Base-by-base conservation (phyloP, 2,888 invertebrate species). In the Agrochola macilenta region DNA sequence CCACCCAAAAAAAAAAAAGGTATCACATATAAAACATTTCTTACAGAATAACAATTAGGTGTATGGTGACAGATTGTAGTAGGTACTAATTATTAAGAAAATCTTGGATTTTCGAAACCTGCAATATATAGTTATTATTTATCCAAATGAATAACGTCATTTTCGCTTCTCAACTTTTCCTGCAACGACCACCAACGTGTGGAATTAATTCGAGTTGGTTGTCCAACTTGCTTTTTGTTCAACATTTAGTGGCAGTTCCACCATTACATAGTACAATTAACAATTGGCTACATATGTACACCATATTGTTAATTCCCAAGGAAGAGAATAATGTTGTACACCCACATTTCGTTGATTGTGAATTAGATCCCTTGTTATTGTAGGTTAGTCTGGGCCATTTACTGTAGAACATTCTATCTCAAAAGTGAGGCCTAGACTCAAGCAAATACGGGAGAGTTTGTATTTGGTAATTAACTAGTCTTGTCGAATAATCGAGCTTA, bases 301-400 rank as follows among this genome's bases (percentile, higher is more conserved):
- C 23, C 35, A 23, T n/a, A 69, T 35, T 26, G 57, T 8, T 39
- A 39, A 76, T 82, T 75, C 43, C 69, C 66, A 60, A 74, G 54
- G 46, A 46, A 66, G 75, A n/a, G 39, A 49, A 54, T 74, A 66
- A 82, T 49, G 76, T 46, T 61, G 20, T 14, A 9, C 26, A 17
- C 54, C 11, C 46, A 66, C 79, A 66, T 79, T 79, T 61, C 20
- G 39, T 14, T 79, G 76, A 82, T 79, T 79, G 82, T 75, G 76
- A 61, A 79, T 82, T 57, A 61, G 61, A 49, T 66, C 17, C 65
- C 35, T 61, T 75, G 52, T 81, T n/a, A 14, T 63, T 20, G 20
- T 8, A n/a, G 7, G 43, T 14, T 1, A 39, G 30, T 14, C 39
- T 71, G 23, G 17, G 35, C 11, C 23, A n/a, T 63, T 70, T 57